Evolutionary conservation across 2,113 vertebrate genomes (phyloP), one percentile per base, ranked within the genome.

Genomic region (Chaetops frenatus): DNA sequence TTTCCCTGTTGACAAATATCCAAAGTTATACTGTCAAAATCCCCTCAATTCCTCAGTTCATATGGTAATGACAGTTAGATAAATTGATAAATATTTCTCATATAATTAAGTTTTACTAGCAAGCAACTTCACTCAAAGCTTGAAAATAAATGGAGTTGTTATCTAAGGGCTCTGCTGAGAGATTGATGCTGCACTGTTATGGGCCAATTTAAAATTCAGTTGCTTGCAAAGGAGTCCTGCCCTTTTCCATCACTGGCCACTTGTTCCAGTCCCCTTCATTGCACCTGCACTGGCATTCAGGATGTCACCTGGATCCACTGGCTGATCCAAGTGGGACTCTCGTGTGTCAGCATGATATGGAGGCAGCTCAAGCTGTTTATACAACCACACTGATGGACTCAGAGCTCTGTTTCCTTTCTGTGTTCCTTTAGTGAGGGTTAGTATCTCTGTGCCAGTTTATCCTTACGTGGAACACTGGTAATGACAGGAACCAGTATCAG

Each of bases 321-420:
- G 22, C 45, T 61, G 70, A 50, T 42, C n/a, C 0, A 0, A 76
- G 35, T 27, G 23, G 53, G 48, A 28, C 53, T 60, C 14, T 47
- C 16, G 18, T 19, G 8, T 69, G 66, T 56, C 38, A 28, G 10
- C 16, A 40, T 4, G 25, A 17, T 31, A 22, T 2, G 1, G 12
- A 48, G 38, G 33, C 4, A 3, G 66, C 56, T 66, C 51, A 42
- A 45, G 36, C 28, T 66, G 12, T 57, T 90, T 70, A 3, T 54
- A 27, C 25, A 45, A 12, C 65, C 36, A 29, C 35, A 12, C 25
- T 23, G 42, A 42, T 25, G 31, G 74, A 40, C 56, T 36, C 15
- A 1, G 2, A 76, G 66, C 40, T 86, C 51, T 42, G 33, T 35
- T 71, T 81, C 38, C 29, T 71, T 85, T 71, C 71, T 47, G 66